Base-by-base conservation (phyloP, 1,140 invertebrate species). In the Vanessa atalanta region DNA sequence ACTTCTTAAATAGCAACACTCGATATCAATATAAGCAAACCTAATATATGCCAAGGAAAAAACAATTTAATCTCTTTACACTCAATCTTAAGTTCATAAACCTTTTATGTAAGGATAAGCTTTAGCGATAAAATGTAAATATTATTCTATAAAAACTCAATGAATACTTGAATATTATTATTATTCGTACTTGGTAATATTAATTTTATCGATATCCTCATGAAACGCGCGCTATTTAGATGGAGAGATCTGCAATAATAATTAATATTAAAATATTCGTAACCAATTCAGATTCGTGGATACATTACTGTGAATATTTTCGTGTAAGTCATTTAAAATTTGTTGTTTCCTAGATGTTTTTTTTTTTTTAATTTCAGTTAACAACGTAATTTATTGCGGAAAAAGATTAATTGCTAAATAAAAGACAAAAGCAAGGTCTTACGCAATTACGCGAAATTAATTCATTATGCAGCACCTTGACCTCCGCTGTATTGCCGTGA, bases 391-490 rank as follows among this genome's bases (percentile, higher is more conserved):
- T 50, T 31, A 67, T 31, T 5, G 47, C 47, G 47, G 47, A 65
- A 47, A 55, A 7, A 47, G 15, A 65, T 67, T 73, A 31, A 60
- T 61, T 20, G 37, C 13, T 67, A 66, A 53, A 53, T 20, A 20
- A 61, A 66, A 26, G 16, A 47, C 65, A 73, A 73, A 57, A 55
- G 47, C 47, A 63, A 73, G 72, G 72, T 63, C 47, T 23, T 37
- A 43, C 15, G 14, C 9, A 50, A 71, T 71, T 64, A 65, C 50
- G 31, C 20, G 13, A 71, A 70, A 50, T 63, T 47, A 47, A 63
- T 57, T 55, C 66, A 63, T 73, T 53, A 60, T 47, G 63, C 47
- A 48, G 64, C 60, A 84, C 87, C 88, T 88, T 90, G 87, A 88
- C 87, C 83, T 88, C 84, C 81, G 76, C 73, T 51, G 43, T 67